phyloP scores from a whole-genome alignment of 2,113 vertebrate genomes.

The Periophthalmodon schlosseri region DNA sequence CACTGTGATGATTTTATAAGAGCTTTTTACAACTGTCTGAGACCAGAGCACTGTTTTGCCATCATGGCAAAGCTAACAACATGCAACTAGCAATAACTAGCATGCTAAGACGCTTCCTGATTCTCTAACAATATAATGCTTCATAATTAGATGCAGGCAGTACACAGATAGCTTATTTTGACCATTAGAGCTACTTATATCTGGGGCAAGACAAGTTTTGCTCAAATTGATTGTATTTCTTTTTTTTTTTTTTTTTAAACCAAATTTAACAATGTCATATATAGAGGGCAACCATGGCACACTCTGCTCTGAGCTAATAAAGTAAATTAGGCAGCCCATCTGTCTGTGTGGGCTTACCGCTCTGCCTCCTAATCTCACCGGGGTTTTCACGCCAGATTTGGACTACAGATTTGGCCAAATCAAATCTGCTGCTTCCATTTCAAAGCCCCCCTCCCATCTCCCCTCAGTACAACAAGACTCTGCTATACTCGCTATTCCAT shows the following conservation, averaged over 20 bases:
- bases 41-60: no score
- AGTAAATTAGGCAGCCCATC: conserved; percentile 76
- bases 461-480: neutral
- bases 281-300: conserved; percentile 1
- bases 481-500: conserved; percentile 2
- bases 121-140: no score
- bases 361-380: conserved; percentile 67
- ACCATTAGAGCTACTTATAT: no score
- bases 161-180: no score
- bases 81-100: no score
- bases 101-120: no score
- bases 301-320: conserved; percentile 61
- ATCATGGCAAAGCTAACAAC: no score
- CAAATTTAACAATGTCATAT: neutral
- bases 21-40: no score
- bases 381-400: conserved; percentile 66
- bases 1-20: no score
- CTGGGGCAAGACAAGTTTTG: no score
- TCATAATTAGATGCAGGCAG: no score
- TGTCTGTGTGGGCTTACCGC: conserved; percentile 67
- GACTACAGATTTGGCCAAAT: conserved; percentile 62
- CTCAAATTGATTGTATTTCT: no score
- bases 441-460: neutral
- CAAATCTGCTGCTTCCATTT: conserved; percentile 48
- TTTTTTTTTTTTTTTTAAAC: neutral